Evolutionary conservation across 2,797 vertebrate species (phyloP).

Genomic region (Zenarchopterus dispar): DNA sequence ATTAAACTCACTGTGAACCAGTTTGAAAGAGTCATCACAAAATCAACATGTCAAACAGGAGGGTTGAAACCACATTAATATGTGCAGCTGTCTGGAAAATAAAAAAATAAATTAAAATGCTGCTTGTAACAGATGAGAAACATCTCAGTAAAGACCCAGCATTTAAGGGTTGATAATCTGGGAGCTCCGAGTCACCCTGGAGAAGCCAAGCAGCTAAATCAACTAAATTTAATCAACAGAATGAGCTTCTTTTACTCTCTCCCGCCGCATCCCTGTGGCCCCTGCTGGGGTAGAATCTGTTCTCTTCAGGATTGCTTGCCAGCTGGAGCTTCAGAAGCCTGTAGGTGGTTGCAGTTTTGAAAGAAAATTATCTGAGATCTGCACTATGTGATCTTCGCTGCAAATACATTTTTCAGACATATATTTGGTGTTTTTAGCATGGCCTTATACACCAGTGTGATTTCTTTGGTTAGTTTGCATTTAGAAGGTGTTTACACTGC

Average conservation of each 20-base stretch:
- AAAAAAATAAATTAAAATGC: slow-evolving; percentile 32
- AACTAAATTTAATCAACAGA: slow-evolving; percentile 82
- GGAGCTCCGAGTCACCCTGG: slow-evolving; percentile 66
- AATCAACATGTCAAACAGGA: slow-evolving; percentile 37
- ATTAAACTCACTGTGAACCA: slow-evolving; percentile 30
- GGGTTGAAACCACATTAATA: slow-evolving; percentile 34
- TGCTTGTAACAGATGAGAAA: slow-evolving; percentile 44
- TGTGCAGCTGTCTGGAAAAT: slow-evolving; percentile 15
- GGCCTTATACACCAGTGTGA: slow-evolving; percentile 48
- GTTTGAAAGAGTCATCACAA: slow-evolving; percentile 27
- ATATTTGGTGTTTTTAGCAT: slow-evolving; percentile 66
- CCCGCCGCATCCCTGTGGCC: slow-evolving; percentile 73
- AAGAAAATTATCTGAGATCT: slow-evolving; percentile 77
- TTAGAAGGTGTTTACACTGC: slow-evolving; percentile 47
- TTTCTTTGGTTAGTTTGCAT: slow-evolving; percentile 64
- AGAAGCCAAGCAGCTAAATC: slow-evolving; percentile 78
- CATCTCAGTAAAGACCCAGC: slow-evolving; percentile 59
- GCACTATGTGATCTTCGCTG: slow-evolving; percentile 67
- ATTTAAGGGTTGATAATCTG: slow-evolving; percentile 75
- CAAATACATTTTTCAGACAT: slow-evolving; percentile 69
- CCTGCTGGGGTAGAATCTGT: slow-evolving; percentile 81
- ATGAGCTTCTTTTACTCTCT: slow-evolving; percentile 77
- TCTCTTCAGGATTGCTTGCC: slow-evolving; percentile 78
- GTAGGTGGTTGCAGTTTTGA: slow-evolving; percentile 82
- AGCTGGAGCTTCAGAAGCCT: slow-evolving; percentile 78